Percentiles rank a stretch among this genome's conserved stretches.
phyloP scores from a whole-genome alignment of 1,140 invertebrate species.

The Meloidogyne chitwoodi region DNA sequence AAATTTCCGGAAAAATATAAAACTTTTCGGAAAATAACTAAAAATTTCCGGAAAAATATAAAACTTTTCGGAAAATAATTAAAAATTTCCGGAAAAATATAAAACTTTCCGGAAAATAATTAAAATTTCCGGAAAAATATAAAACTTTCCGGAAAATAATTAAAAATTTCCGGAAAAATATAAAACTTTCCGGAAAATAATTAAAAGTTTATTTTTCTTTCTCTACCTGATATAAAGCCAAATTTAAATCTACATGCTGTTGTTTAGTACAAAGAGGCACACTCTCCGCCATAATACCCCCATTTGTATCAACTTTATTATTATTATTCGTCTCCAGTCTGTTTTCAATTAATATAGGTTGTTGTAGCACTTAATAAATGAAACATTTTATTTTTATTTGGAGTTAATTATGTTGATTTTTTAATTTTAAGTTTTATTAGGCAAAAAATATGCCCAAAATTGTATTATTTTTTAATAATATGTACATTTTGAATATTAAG shows the following conservation, averaged over 20 bases:
- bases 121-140: neutral
- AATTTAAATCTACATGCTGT: slow-evolving; percentile 5
- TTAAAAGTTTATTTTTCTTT: neutral
- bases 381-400: neutral
- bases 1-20: neutral
- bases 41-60: neutral
- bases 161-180: neutral
- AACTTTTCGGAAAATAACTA: neutral
- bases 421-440: neutral
- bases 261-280: slow-evolving; percentile 23
- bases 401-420: neutral
- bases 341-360: neutral
- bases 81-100: neutral
- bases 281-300: neutral
- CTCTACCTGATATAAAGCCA: slow-evolving; percentile 28
- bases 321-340: neutral
- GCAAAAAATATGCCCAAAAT: neutral
- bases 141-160: too few species aligned
- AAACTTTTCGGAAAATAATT: too few species aligned
- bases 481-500: too few species aligned
- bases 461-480: too few species aligned
- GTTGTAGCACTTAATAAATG: neutral
- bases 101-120: neutral
- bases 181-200: neutral
- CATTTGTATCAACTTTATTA: neutral